Evolutionary conservation across 2,113 vertebrate genomes (phyloP), one percentile per base, ranked within the genome.

Genomic region (Tenebrosternarchus preto): DNA sequence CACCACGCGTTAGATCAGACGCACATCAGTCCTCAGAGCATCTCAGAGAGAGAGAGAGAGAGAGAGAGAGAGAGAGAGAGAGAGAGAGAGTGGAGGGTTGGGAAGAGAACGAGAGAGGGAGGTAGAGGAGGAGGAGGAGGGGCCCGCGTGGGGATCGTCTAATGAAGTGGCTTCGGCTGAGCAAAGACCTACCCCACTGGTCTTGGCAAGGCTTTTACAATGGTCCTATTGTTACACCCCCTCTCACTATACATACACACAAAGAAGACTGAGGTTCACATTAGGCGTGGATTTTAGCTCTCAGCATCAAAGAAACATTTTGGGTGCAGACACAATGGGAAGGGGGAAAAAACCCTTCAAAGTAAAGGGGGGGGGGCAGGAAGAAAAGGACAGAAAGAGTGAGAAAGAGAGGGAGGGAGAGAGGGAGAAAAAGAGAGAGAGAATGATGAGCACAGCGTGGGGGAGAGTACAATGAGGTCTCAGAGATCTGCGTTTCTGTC

Each of bases 81-180:
- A 19, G 39, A 56, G 19, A n/a, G 64, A 15, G 22, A 8, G 71
- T 17, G n/a, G n/a, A n/a, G n/a, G n/a, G n/a, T n/a, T n/a, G 25
- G 57, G 46, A 46, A 82, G 27, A 55, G 63, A 61, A 19, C 2
- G 71, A 27, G 39, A 55, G 27, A 56, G 57, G 15, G 19, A 16
- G 59, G 25, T 4, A 46, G 17, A 61, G 31, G 39, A 72, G 69
- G 61, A 73, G 61, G 76, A 46, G 69, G 61, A 73, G 61, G 76
- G 55, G 70, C 24, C 43, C 73, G 71, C n/a, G 5, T 17, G 31
- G 71, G 55, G 79, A 81, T 72, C 43, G 81, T 66, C 61, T 86
- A 86, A 86, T 84, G 79, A 86, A 86, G 82, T 59, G 64, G 46
- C 85, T 80, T 50, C 73, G 1, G 73, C 73, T 80, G 68, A 82